Conservation (phyloP, 2,113 vertebrate species). For the Caranx melampygus region DNA sequence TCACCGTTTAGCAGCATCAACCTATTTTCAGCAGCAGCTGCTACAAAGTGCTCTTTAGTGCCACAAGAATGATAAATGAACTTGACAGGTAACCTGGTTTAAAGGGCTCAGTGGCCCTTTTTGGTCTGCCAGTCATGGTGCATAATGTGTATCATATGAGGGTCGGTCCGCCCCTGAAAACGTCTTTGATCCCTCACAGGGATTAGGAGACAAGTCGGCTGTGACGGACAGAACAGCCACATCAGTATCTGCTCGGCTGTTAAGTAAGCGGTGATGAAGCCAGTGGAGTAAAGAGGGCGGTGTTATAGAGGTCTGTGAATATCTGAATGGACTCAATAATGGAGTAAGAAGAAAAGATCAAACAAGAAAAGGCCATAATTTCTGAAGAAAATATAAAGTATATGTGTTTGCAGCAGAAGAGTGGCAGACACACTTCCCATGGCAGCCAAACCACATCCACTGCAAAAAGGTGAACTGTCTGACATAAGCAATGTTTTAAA, state of each 20-base stretch:
- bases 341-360: background rate
- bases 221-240: slow-evolving; percentile 49
- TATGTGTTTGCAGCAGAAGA: background rate
- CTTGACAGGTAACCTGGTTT: slow-evolving; percentile 74
- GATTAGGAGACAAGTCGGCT: slow-evolving; percentile 69
- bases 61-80: slow-evolving; percentile 69
- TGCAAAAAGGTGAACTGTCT: background rate
- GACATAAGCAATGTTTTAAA: too few species aligned
- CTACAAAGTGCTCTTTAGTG: slow-evolving; percentile 50
- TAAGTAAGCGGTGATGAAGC: slow-evolving; percentile 26
- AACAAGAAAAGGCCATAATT: background rate
- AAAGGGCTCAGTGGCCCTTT: slow-evolving; percentile 61
- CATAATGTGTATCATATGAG: slow-evolving; percentile 81
- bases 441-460: background rate
- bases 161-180: slow-evolving; percentile 46
- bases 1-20: slow-evolving; percentile 47
- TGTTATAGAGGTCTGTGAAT: background rate
- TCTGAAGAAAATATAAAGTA: background rate
- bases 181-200: slow-evolving; percentile 70
- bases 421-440: too few species aligned
- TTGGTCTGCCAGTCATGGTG: slow-evolving; percentile 67
- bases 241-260: slow-evolving; percentile 43
- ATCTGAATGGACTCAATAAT: background rate
- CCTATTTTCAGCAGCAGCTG: slow-evolving; percentile 47
- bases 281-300: slow-evolving; percentile 17